Conservation (phyloP, 2,797 vertebrate species). For the Cryptoblepharus egeriae region DNA sequence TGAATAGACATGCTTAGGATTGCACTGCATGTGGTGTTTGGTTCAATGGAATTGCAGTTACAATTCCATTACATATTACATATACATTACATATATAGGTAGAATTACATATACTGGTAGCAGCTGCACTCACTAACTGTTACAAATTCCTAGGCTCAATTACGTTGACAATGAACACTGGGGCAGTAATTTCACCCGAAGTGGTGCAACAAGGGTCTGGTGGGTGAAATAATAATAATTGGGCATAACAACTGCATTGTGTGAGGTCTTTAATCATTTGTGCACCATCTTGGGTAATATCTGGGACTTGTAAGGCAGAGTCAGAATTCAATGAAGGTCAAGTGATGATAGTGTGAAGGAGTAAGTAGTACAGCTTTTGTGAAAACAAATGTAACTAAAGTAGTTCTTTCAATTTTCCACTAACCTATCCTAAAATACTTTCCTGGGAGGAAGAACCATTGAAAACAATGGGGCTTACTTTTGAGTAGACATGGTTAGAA, state of each 20-base stretch:
- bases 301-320: too few relatives aligned
- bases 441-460: too few relatives aligned
- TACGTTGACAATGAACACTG: neutral
- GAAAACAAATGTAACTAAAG: too few relatives aligned
- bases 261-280: neutral
- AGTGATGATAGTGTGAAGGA: too few relatives aligned
- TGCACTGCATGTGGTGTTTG: neutral
- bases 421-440: too few relatives aligned
- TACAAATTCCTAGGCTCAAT: neutral
- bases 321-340: too few relatives aligned
- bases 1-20: too few relatives aligned
- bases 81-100: neutral
- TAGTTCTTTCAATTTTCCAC: too few relatives aligned
- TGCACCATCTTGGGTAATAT: neutral
- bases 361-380: too few relatives aligned
- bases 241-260: neutral
- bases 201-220: neutral
- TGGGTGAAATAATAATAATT: neutral
- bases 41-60: neutral
- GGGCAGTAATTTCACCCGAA: neutral
- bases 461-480: too few relatives aligned
- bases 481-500: too few relatives aligned
- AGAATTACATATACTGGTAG: neutral
- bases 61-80: too few relatives aligned
- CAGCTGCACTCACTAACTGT: neutral